Evolutionary conservation across 2,113 vertebrate species (phyloP).

Genomic region (Sprattus sprattus): DNA sequence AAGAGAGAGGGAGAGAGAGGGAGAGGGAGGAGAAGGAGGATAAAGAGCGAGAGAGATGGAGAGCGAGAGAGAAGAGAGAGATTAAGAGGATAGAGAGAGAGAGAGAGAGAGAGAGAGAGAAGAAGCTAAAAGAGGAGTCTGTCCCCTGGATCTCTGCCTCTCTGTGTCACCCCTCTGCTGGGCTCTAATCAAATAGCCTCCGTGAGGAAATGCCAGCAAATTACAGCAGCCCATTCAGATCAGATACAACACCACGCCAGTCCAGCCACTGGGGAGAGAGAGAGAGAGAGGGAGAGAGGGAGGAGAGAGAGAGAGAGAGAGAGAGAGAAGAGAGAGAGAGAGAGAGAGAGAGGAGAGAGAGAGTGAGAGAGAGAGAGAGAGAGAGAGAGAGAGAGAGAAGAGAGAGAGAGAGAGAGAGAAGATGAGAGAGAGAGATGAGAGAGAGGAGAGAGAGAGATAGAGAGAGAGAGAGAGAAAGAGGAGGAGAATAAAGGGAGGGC

Average conservation of each 20-base stretch:
- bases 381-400: no score
- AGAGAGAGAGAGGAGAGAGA: no score
- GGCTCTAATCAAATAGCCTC: conserved; percentile 38
- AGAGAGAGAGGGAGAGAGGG: conserved; percentile 4
- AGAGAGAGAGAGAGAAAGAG: no score
- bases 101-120: neutral
- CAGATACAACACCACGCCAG: conserved; percentile 37
- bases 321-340: neutral
- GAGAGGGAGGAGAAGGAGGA: no score
- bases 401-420: no score
- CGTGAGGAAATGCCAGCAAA: conserved; percentile 50
- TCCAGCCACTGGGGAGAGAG: conserved; percentile 9
- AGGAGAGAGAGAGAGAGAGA: neutral
- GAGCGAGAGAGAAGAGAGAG: no score
- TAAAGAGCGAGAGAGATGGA: no score
- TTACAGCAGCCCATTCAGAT: conserved; percentile 38
- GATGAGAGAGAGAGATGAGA: no score
- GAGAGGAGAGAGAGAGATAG: no score
- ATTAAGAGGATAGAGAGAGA: neutral
- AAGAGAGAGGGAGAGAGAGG: neutral
- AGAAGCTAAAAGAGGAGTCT: conserved; percentile 43
- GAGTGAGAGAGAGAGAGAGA: no score
- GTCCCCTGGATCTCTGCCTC: conserved; percentile 26
- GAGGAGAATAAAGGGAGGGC: no score
- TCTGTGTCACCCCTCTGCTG: conserved; percentile 25